Base-by-base conservation (phyloP, 2,797 vertebrate genomes). In the Sebastes hubbsi region DNA sequence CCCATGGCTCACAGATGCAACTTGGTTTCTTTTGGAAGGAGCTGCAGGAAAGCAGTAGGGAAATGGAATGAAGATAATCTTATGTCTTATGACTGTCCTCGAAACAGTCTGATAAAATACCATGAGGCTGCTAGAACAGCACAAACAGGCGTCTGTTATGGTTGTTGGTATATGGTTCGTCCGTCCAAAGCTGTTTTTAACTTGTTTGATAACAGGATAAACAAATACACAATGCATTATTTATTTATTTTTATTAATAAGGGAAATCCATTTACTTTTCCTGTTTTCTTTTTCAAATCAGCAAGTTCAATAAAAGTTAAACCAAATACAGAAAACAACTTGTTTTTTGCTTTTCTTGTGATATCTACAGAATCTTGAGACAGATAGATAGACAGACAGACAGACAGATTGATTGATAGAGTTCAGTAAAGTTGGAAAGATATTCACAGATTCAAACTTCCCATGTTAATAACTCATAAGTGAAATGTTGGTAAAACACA, bases 31-130 rank as follows among this genome's bases (percentile, higher is more conserved):
- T 73, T 72, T 67, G 16, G 10, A 54, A 63, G 29, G 8, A 71
- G 61, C 77, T 77, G 68, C 42, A 70, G 34, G 24, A 70, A 56
- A 58, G 8, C 46, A 36, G 7, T 4, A 22, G 2, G 52, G 34
- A 65, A 63, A 68, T 32, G 8, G 34, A 69, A 75, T 42, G 24
- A 61, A 72, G 46, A 54, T 52, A 36, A 61, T 52, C 1, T 56
- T 8, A 18, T 30, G 54, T 24, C 71, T 78, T 56, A 69, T 75
- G 67, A 75, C 62, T 69, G 27, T 75, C 56, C n/a, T n/a, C 1
- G 6, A 61, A 69, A 64, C 1, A 18, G 10, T 67, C 5, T 59
- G 49, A 30, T 75, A 29, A 73, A 76, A 74, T 73, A 66, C 25
- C 61, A 46, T 32, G 2, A 67, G 61, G 9, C 46, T 54, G 46